phyloP scores from a whole-genome alignment of 2,888 invertebrate species.

The Ischnura elegans region DNA sequence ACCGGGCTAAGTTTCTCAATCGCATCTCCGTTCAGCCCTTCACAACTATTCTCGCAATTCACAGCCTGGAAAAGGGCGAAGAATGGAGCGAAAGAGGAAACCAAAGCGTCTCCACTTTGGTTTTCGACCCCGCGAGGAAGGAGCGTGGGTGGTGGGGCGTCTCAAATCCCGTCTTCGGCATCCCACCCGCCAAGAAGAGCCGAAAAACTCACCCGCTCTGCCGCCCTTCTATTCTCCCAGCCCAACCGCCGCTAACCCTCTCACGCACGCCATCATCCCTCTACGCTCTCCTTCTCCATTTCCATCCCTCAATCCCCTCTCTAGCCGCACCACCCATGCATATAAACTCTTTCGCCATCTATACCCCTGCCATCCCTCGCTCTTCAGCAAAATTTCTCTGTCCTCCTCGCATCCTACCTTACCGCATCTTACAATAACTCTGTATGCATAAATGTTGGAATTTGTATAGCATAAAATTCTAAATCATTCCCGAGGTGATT shows the following conservation, averaged over 20 bases:
- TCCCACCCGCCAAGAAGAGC: neutral
- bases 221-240: neutral
- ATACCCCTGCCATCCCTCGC: neutral
- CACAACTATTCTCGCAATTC: neutral
- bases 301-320: neutral
- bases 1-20: neutral
- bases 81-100: neutral
- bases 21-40: neutral
- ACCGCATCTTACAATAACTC: neutral
- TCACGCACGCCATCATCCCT: neutral
- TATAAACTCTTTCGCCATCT: neutral
- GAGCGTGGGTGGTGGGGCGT: too few relatives aligned
- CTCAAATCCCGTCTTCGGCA: constrained; percentile 32
- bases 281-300: neutral
- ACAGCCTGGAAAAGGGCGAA: neutral
- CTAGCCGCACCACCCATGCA: neutral
- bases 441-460: too few relatives aligned
- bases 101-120: neutral
- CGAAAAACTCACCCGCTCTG: neutral
- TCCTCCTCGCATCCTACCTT: neutral
- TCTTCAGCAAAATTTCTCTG: neutral
- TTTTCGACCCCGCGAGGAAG: neutral
- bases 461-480: too few relatives aligned
- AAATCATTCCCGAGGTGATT: too few relatives aligned
- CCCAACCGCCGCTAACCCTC: neutral